Percentiles rank a stretch among this genome's conserved stretches.
Conservation (phyloP, 2,888 invertebrate species). For the Drosophila falleni region DNA sequence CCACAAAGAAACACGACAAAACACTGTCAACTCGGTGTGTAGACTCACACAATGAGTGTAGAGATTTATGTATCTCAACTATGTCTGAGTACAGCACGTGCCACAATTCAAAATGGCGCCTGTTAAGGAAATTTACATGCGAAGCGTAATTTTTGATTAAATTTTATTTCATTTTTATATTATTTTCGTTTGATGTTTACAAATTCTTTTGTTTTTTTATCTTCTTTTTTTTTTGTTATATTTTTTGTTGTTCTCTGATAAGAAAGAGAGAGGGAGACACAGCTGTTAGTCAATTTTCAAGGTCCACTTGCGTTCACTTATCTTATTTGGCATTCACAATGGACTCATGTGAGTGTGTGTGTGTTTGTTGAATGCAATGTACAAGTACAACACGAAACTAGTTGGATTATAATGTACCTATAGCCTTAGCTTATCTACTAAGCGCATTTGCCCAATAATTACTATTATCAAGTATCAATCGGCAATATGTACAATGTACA, state of each 20-base stretch:
- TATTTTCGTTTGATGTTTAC: constrained; percentile 23
- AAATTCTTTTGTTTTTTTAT: constrained; percentile 33
- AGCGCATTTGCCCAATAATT: constrained; percentile 69
- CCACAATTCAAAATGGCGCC: constrained; percentile 54
- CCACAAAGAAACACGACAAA: neutral
- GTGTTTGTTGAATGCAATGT: constrained; percentile 37
- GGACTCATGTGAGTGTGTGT: constrained; percentile 10
- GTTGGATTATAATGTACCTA: constrained; percentile 42
- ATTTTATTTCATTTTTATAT: constrained; percentile 33
- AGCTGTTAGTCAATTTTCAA: constrained; percentile 76
- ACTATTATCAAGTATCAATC: constrained; percentile 60
- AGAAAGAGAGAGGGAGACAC: constrained; percentile 35
- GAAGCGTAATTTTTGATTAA: constrained; percentile 34
- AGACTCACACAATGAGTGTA: constrained; percentile 25
- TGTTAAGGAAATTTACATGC: constrained; percentile 28
- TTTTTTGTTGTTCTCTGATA: constrained; percentile 28
- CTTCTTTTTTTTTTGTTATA: constrained; percentile 22
- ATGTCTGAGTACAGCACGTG: constrained; percentile 42
- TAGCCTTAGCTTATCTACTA: constrained; percentile 61
- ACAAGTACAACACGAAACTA: constrained; percentile 30
- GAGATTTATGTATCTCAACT: constrained; percentile 13
- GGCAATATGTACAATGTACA: constrained; percentile 46
- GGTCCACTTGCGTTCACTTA: constrained; percentile 61
- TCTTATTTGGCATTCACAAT: constrained; percentile 61
- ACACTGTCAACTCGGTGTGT: constrained; percentile 25